Evolutionary conservation across 1,140 invertebrate genomes (phyloP), one percentile per base, ranked within the genome.

Genomic region (Cryptotermes secundus): DNA sequence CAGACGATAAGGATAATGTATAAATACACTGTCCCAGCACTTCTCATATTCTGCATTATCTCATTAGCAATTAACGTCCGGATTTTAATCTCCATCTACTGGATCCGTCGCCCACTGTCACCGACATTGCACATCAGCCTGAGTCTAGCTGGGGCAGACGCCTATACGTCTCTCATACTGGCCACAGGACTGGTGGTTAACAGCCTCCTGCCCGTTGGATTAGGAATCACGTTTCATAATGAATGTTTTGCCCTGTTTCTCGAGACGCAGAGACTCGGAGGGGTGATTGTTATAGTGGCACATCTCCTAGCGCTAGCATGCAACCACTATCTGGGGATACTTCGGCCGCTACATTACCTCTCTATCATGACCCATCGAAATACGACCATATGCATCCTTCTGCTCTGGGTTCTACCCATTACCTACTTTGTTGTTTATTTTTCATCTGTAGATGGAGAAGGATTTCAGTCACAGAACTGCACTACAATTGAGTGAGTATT

Each of bases 261-360:
- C 3, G 92, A 93, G 87, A 91, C 90, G 12, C 88, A 92, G 42
- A 87, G 93, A 84, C 86, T 93, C 72, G 91, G 91, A 10, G 91
- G 90, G 3, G 88, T 93, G 53, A 89, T 94, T 22, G 92, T 93
- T 19, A 93, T 93, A 0, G 91, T 94, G 3, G 88, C 92, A 14
- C 94, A 95, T 88, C 89, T 95, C 10, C 87, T 94, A 24, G 92
- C 92, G 3, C 89, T 95, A 45, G 93, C 94, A 10, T 87, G 94
- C 31, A 94, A 95, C 87, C 95, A 95, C 86, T 94, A 93, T 88
- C 88, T 94, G 34, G 94, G 94, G 31, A 93, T 92, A 65, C 87
- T 92, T 10, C 90, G 91, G 85, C 94, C 94, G 0, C 89, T 94
- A 6, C 93, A 94, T 84, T 94, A 94, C 86, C 90, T 91, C 6